A percentile compares a stretch with the other conserved stretches of the same genome.
These are phyloP conservation scores for Drosophila pseudotalamancana DNA, from an alignment of 2,888 invertebrate species.

Conservation along the genomic window DNA sequence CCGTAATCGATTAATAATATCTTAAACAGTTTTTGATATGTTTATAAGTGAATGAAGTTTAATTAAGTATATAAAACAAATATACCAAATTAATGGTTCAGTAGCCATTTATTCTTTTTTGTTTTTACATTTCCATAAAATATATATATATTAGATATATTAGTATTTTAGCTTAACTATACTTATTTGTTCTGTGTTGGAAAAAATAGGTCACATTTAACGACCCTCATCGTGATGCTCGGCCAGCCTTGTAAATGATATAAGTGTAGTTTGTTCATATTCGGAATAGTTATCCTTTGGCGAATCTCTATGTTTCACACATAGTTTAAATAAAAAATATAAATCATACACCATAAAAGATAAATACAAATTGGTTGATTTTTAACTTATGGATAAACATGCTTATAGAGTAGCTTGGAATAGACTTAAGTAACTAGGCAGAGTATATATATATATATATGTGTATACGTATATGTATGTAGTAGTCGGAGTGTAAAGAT, in stretches of 20 bases:
- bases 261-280: slow-evolving; percentile 25
- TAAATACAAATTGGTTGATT: slow-evolving; percentile 20
- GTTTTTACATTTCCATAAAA: slow-evolving; percentile 19
- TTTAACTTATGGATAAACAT: slow-evolving; percentile 22
- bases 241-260: slow-evolving; percentile 53
- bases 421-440: slow-evolving; percentile 19
- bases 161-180: slow-evolving; percentile 2
- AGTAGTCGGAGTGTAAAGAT: slow-evolving; percentile 23
- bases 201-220: slow-evolving; percentile 16
- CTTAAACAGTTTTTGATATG: too few relatives aligned
- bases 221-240: slow-evolving; percentile 13
- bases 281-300: slow-evolving; percentile 34
- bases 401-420: slow-evolving; percentile 25
- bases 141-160: slow-evolving; percentile 5
- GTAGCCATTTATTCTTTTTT: slow-evolving; percentile 1
- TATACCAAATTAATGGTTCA: not conserved
- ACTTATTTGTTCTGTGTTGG: slow-evolving; percentile 31
- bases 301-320: slow-evolving; percentile 24
- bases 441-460: slow-evolving; percentile 6
- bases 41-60: too few relatives aligned
- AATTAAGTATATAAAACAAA: too few relatives aligned
- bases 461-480: slow-evolving; percentile 11
- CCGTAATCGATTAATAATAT: too few relatives aligned
- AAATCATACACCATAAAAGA: slow-evolving; percentile 26
- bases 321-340: slow-evolving; percentile 25